Evolutionary conservation across 92 coral and sea anemone species (phyloP).

Genomic region (Porites rus): DNA sequence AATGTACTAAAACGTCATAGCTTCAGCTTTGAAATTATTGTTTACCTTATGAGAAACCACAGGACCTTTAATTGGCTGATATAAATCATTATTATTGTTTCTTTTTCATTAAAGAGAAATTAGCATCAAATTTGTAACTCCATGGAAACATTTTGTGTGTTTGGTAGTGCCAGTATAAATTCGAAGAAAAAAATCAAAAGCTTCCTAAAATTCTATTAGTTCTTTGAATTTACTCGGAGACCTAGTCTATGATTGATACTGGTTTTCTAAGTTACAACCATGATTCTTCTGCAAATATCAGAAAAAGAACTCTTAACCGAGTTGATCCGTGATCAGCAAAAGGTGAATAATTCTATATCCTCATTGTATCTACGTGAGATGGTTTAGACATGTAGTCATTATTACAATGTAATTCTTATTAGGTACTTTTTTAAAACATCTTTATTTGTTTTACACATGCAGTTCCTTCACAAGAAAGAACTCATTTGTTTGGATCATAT

Average conservation of each 20-base stretch:
- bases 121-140: not conserved
- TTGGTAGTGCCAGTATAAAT: not conserved
- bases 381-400: no score
- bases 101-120: not conserved
- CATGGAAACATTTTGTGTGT: slow-evolving; percentile 44
- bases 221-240: not conserved
- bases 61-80: slow-evolving; percentile 3
- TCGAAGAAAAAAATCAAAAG: not conserved
- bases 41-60: not conserved
- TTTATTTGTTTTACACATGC: no score
- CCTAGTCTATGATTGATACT: not conserved
- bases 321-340: slow-evolving; percentile 85
- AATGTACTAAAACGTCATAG: no score
- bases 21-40: not conserved
- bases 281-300: slow-evolving; percentile 87
- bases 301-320: slow-evolving; percentile 89
- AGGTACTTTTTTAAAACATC: no score
- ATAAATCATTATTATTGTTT: not conserved
- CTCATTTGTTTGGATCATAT: no score
- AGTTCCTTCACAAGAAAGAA: no score
- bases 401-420: no score
- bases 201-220: no score
- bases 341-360: slow-evolving; percentile 44
- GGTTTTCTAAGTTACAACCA: slow-evolving; percentile 59
- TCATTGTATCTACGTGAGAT: no score